phyloP scores from a whole-genome alignment of 2,797 vertebrate genomes.

The Urosaurus nigricauda region DNA sequence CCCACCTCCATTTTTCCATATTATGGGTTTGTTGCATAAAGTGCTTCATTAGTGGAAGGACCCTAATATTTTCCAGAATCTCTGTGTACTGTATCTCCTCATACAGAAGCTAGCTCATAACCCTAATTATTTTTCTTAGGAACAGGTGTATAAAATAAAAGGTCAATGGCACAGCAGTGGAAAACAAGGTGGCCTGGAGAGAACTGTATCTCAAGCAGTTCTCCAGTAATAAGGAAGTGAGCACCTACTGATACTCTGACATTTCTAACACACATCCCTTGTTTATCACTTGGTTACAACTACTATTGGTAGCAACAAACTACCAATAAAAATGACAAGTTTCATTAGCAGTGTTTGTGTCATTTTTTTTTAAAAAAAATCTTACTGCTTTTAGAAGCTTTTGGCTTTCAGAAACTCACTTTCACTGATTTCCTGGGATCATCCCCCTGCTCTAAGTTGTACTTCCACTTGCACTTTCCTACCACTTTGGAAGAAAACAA shows the following conservation, averaged over 20 bases:
- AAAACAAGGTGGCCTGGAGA: background rate
- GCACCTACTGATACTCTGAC: slow-evolving; percentile 12
- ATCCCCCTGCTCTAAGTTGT: too few relatives aligned
- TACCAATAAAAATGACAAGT: background rate
- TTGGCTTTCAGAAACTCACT: background rate
- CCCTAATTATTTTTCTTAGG: slow-evolving; percentile 23
- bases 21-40: background rate
- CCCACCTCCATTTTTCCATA: background rate
- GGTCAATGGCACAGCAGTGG: slow-evolving; percentile 13
- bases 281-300: slow-evolving; percentile 7
- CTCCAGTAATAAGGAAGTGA: background rate
- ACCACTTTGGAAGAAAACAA: too few relatives aligned
- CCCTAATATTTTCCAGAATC: background rate
- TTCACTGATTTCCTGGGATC: background rate
- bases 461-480: too few relatives aligned
- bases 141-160: slow-evolving; percentile 34
- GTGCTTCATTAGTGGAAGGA: background rate
- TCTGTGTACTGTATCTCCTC: background rate
- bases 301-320: background rate
- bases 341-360: background rate
- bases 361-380: background rate
- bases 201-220: background rate
- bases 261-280: slow-evolving; percentile 10
- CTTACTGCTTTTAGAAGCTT: background rate
- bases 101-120: slow-evolving; percentile 6